phyloP scores from a whole-genome alignment of 1,140 invertebrate genomes.

The Dinoponera quadriceps region DNA sequence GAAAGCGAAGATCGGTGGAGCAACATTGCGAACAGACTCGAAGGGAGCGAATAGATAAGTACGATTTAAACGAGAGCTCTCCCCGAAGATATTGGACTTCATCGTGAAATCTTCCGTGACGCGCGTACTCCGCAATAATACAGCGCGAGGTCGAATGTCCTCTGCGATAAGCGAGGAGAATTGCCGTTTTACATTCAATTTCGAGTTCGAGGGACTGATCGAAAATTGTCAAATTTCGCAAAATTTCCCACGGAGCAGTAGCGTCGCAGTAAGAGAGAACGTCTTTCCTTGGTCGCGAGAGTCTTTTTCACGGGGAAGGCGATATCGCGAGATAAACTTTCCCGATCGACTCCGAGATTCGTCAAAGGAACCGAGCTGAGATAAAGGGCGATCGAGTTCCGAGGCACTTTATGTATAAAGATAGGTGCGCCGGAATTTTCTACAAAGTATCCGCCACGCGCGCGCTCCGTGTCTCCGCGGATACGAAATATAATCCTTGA shows the following conservation, averaged over 20 bases:
- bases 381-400: neutral
- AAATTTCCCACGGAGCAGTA: slow-evolving; percentile 10
- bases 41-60: slow-evolving; percentile 2
- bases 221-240: slow-evolving; percentile 7
- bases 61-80: neutral
- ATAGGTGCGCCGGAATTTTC: neutral
- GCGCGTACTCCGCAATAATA: slow-evolving; percentile 3
- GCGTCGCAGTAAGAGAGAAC: neutral
- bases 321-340: slow-evolving; percentile 22
- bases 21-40: neutral
- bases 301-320: neutral
- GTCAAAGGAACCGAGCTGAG: neutral
- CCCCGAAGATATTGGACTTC: slow-evolving; percentile 11
- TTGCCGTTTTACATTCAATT: slow-evolving; percentile 16
- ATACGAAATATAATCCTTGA: slow-evolving; percentile 43
- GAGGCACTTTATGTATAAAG: neutral
- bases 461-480: neutral
- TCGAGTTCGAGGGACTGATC: neutral
- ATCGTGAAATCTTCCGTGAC: neutral
- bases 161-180: slow-evolving; percentile 8
- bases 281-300: neutral
- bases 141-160: neutral
- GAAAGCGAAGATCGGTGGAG: neutral
- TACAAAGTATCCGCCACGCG: neutral
- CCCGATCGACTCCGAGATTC: slow-evolving; percentile 4